phyloP scores from a whole-genome alignment of 2,888 invertebrate genomes.

The Ormia ochracea region DNA sequence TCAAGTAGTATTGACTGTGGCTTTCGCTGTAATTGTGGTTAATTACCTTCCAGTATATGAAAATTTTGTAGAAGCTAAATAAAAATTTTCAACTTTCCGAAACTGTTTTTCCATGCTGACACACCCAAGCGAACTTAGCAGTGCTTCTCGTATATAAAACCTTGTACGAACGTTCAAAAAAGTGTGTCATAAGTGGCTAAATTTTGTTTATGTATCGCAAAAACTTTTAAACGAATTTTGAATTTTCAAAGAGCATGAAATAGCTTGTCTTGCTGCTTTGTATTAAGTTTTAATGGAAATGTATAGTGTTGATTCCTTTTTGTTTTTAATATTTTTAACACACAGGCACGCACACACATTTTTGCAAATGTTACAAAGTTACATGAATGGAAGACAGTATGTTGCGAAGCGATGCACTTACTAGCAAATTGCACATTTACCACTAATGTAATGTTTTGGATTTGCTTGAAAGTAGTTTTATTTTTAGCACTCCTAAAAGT shows the following conservation, averaged over 20 bases:
- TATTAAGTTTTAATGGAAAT: conserved; percentile 33
- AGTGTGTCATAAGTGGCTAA: conserved; percentile 7
- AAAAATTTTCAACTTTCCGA: no score
- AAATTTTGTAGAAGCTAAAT: no score
- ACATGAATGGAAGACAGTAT: neutral
- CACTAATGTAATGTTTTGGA: neutral
- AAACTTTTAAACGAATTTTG: conserved; percentile 52
- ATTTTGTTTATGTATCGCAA: conserved; percentile 2
- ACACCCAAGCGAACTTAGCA: no score
- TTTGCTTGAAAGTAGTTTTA: neutral
- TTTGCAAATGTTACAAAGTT: neutral
- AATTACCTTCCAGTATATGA: no score
- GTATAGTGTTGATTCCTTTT: conserved; percentile 3
- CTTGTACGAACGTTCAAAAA: neutral
- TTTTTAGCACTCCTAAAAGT: conserved; percentile 13
- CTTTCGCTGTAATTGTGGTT: no score
- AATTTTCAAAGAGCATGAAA: conserved; percentile 39
- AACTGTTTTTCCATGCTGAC: no score
- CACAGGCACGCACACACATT: neutral
- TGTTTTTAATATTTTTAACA: neutral
- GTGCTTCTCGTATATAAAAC: neutral
- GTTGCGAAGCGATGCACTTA: neutral
- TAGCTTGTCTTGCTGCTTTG: neutral
- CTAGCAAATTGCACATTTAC: conserved; percentile 20
- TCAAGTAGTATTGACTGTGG: no score